Percentiles rank a stretch among this genome's conserved stretches.
These are phyloP conservation scores for Rhodophaea formosa DNA, from an alignment of 2,888 invertebrate genomes.

Conservation along the genomic window DNA sequence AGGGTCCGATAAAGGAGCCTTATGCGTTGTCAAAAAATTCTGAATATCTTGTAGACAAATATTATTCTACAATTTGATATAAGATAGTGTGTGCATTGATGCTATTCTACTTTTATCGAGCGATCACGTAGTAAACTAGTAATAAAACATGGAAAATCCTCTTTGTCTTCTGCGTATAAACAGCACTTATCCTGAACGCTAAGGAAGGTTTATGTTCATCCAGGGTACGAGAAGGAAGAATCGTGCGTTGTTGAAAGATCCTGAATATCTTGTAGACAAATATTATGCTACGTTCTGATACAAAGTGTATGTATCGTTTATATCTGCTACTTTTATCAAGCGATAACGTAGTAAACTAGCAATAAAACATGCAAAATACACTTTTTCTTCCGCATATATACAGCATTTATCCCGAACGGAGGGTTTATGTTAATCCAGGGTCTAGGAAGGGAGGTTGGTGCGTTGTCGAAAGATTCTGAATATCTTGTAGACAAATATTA, in stretches of 20 bases:
- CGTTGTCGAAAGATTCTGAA: constrained; percentile 1
- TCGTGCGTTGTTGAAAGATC: not conserved
- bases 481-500: constrained; percentile 11
- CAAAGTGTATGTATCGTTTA: constrained; percentile 3
- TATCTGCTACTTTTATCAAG: no score
- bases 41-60: constrained; percentile 9
- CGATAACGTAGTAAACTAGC: no score
- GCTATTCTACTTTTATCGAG: no score
- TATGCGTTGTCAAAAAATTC: not conserved
- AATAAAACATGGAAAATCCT: constrained; percentile 11
- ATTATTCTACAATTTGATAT: constrained; percentile 3
- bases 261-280: constrained; percentile 7
- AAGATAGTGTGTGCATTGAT: constrained; percentile 5
- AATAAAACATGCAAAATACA: constrained; percentile 12
- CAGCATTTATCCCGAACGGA: constrained; percentile 1
- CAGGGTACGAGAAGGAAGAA: not conserved
- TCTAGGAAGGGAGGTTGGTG: not conserved
- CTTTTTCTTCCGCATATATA: no score
- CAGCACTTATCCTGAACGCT: constrained; percentile 1
- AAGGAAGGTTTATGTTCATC: constrained; percentile 6
- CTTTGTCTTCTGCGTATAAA: constrained; percentile 5
- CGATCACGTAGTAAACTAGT: no score
- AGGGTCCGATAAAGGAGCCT: not conserved
- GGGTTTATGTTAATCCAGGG: constrained; percentile 8
- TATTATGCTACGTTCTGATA: constrained; percentile 6